Percentiles rank a stretch among this genome's conserved stretches.
phyloP scores from a whole-genome alignment of 2,888 invertebrate genomes.

The Hirtodrosophila confusa region DNA sequence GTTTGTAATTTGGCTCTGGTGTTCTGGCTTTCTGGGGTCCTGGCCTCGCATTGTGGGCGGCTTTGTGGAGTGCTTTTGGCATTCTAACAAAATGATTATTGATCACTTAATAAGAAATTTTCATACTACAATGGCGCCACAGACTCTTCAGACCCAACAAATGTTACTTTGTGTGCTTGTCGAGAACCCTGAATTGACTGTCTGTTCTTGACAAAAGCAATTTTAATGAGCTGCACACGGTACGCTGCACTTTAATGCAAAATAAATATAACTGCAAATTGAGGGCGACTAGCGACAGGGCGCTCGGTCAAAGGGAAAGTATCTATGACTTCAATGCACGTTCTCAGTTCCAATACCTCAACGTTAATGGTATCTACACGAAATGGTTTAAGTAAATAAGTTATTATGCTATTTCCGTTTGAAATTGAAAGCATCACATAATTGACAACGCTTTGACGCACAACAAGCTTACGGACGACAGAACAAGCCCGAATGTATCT shows the following conservation, averaged over 20 bases:
- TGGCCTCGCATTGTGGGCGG: conserved; percentile 41
- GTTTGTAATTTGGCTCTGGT: conserved; percentile 74
- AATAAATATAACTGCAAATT: conserved; percentile 69
- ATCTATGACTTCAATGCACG: conserved; percentile 43
- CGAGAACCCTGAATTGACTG: not conserved
- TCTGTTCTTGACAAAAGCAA: conserved; percentile 57
- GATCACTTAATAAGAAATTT: conserved; percentile 78
- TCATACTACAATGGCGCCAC: conserved; percentile 71
- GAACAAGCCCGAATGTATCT: conserved; percentile 31
- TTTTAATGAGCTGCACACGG: conserved; percentile 75
- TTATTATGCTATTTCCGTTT: conserved; percentile 44
- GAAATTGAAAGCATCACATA: conserved; percentile 32
- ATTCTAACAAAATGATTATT: conserved; percentile 79
- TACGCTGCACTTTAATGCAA: conserved; percentile 76
- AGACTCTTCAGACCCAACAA: conserved; percentile 24
- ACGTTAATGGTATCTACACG: conserved; percentile 9
- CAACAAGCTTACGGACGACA: not conserved
- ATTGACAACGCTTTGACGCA: conserved; percentile 24
- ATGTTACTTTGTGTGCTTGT: conserved; percentile 46
- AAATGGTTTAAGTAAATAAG: conserved; percentile 44
- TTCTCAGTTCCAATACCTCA: conserved; percentile 14
- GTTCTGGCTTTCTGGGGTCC: conserved; percentile 14
- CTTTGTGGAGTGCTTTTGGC: conserved; percentile 66
- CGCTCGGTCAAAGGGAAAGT: conserved; percentile 38
- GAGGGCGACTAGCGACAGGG: conserved; percentile 8